phyloP scores from a whole-genome alignment of 2,797 vertebrate genomes.

The Eremophila alpestris region DNA sequence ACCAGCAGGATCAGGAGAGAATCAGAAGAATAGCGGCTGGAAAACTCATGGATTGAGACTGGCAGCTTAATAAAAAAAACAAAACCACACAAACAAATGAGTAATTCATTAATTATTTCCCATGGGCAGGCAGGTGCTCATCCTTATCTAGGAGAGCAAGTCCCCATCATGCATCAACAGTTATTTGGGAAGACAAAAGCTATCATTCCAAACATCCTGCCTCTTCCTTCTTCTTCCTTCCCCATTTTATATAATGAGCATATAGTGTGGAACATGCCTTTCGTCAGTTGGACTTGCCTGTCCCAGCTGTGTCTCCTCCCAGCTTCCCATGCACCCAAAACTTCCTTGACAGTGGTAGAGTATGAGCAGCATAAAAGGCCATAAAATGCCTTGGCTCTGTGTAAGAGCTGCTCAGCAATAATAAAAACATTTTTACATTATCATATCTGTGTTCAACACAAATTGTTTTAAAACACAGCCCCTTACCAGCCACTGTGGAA shows the following conservation, averaged over 20 bases:
- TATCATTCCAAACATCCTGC: accelerated
- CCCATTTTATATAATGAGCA: background rate
- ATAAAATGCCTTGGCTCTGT: background rate
- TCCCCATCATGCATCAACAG: accelerated
- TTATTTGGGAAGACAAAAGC: background rate
- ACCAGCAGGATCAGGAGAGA: background rate
- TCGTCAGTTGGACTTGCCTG: background rate
- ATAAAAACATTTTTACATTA: background rate
- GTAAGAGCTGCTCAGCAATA: background rate
- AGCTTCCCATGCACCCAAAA: accelerated
- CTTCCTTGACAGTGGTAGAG: background rate
- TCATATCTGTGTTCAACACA: background rate
- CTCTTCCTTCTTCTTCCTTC: background rate
- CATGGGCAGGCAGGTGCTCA: background rate
- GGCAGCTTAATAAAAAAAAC: background rate
- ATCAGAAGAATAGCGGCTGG: background rate
- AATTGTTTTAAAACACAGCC: background rate
- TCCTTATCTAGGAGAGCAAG: background rate
- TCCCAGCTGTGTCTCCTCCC: background rate
- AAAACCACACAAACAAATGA: background rate
- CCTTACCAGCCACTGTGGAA: background rate
- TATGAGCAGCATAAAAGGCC: background rate
- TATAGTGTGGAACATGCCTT: background rate
- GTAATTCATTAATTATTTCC: background rate
- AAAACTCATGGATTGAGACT: background rate